Percentiles rank a stretch among this genome's conserved stretches.
These are phyloP conservation scores for Otocyon megalotis DNA, from an alignment of 2,113 vertebrate genomes.

Conservation along the genomic window DNA sequence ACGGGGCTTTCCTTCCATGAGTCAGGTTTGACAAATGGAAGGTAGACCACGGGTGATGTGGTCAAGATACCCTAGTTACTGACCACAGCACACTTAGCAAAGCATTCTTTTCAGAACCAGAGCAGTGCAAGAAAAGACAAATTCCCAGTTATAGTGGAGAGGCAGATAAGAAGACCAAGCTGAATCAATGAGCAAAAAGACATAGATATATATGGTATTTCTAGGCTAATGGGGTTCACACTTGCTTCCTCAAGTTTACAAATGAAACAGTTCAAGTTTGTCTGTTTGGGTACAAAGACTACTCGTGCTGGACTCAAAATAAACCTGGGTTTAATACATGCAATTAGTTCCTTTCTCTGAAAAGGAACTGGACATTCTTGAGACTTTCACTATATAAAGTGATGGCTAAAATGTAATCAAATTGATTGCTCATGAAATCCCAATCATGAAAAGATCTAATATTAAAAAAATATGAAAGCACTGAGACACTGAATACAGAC, in stretches of 20 bases:
- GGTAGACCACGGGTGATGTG: conserved; percentile 35
- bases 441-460: conserved; percentile 34
- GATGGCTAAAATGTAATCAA: conserved; percentile 57
- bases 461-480: conserved; percentile 43
- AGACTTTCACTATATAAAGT: conserved; percentile 38
- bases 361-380: conserved; percentile 53
- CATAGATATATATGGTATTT: conserved; percentile 9
- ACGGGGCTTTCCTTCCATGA: conserved; percentile 60
- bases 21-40: conserved; percentile 60
- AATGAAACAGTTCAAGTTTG: conserved; percentile 49
- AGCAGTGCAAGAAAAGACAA: neutral
- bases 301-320: conserved; percentile 61
- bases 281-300: conserved; percentile 64
- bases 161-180: neutral
- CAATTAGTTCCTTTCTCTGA: conserved; percentile 57
- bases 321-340: conserved; percentile 65
- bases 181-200: neutral
- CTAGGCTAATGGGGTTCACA: conserved; percentile 37
- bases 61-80: conserved; percentile 17
- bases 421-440: conserved; percentile 36
- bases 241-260: conserved; percentile 59
- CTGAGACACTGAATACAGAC: neutral
- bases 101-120: conserved; percentile 69
- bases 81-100: conserved; percentile 67
- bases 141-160: neutral